A percentile compares a stretch with the other conserved stretches of the same genome.
Conservation (phyloP, 2,113 vertebrate genomes). For the Hiodon tergisus region DNA sequence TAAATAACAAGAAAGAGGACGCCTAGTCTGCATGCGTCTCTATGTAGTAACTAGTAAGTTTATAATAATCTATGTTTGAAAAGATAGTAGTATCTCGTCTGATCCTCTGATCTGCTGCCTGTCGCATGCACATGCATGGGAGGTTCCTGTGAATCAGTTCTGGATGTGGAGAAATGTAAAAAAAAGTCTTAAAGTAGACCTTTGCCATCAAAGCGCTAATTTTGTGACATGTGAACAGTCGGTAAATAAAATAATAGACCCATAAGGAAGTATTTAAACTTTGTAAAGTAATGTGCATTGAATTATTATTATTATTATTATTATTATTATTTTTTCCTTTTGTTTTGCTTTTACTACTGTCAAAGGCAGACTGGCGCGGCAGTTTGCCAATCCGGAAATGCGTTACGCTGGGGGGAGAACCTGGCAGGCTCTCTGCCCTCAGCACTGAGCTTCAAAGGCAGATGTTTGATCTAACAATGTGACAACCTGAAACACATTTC, state of each 20-base stretch:
- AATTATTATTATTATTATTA: conserved; percentile 44
- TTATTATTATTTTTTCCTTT: conserved; percentile 46
- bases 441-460: conserved; percentile 59
- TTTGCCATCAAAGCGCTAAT: conserved; percentile 51
- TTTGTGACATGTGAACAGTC: conserved; percentile 56
- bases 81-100: conserved; percentile 64
- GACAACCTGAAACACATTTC: conserved; percentile 62
- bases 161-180: conserved; percentile 59
- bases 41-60: conserved; percentile 57
- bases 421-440: conserved; percentile 45
- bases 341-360: conserved; percentile 34
- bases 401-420: conserved; percentile 37
- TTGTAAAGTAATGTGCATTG: conserved; percentile 60
- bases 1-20: conserved; percentile 65
- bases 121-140: conserved; percentile 75
- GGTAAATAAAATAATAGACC: conserved; percentile 51
- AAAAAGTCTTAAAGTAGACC: conserved; percentile 64
- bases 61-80: conserved; percentile 69
- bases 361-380: no score
- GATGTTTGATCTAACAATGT: conserved; percentile 59
- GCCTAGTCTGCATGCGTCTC: conserved; percentile 70
- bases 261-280: conserved; percentile 55
- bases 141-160: conserved; percentile 67
- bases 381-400: conserved; percentile 14
- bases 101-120: conserved; percentile 68